Evolutionary conservation across 2,113 vertebrate species (phyloP), one percentile per base, ranked within the genome.

Genomic region (Pelodiscus sinensis): DNA sequence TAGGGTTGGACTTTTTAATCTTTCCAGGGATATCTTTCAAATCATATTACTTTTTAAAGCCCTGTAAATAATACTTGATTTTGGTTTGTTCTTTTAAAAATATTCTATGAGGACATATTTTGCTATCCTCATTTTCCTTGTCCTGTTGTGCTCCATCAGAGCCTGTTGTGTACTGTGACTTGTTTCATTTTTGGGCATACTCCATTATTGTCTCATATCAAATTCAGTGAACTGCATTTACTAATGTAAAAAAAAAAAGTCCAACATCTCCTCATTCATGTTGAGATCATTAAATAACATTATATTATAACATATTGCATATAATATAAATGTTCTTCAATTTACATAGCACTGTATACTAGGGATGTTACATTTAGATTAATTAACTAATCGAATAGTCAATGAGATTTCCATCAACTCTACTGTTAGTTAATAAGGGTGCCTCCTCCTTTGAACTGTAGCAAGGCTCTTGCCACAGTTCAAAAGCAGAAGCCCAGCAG

Each of bases 21-120:
- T 85, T 95, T 98, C 97, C 96, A 97, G 96, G 92, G 96, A 73
- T 96, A 86, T 97, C 97, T 95, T 98, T 91, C 96, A 97, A 62
- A 27, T 71, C 31, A 38, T 2, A 1, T 21, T 35, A 71, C 18
- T 35, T 93, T 96, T 94, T 94, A 94, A 91, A 91, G 89, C 84
- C 94, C 88, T 96, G 95, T 97, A 96, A 97, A 95, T 95, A 78
- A 94, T 85, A 92, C 86, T 86, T 91, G 93, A 92, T 93, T 81
- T 87, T 84, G 58, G n/a, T 80, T 84, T 93, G 87, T 35, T 82
- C 80, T 82, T 62, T 44, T 87, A 87, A 90, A 85, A 85, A 54
- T 56, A 56, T 54, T 79, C 55, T 51, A 0, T 88, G 1, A 56
- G 86, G 85, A 83, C 81, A 51, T 78, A 51, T 90, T 14, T 35